These are phyloP conservation scores for Caenorhabditis remanei DNA, from an alignment of 1,140 invertebrate genomes.

Conservation along the genomic window DNA sequence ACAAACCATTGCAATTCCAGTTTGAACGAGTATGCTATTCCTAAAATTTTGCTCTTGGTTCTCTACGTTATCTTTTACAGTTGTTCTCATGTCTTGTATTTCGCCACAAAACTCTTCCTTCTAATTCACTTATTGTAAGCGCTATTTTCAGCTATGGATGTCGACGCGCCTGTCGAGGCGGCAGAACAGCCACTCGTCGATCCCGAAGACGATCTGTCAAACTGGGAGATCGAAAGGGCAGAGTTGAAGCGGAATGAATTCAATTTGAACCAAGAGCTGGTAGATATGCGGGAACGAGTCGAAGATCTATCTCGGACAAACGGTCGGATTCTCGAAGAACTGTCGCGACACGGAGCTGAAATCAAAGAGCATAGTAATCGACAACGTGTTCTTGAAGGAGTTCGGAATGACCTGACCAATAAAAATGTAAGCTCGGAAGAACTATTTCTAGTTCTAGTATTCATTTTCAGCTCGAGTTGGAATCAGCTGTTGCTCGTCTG, in stretches of 20 bases:
- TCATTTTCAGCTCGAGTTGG: slow-evolving; percentile 25
- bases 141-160: slow-evolving; percentile 15
- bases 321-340: slow-evolving; percentile 73
- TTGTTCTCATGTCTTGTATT: too few species aligned
- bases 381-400: background rate
- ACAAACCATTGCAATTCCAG: too few species aligned
- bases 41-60: too few species aligned
- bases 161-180: background rate
- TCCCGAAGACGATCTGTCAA: background rate
- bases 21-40: too few species aligned
- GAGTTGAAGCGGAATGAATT: slow-evolving; percentile 26
- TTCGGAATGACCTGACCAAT: background rate
- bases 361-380: background rate
- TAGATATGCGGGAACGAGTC: background rate
- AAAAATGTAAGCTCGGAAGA: background rate
- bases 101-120: too few species aligned
- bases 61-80: too few species aligned
- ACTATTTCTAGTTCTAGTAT: background rate
- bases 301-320: slow-evolving; percentile 62
- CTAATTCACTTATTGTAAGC: too few species aligned
- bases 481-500: background rate
- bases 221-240: slow-evolving; percentile 20
- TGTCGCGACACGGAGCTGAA: slow-evolving; percentile 72
- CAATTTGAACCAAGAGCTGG: background rate
- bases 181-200: background rate